phyloP scores from a whole-genome alignment of 1,140 invertebrate genomes.

The Drosophila burlai region DNA sequence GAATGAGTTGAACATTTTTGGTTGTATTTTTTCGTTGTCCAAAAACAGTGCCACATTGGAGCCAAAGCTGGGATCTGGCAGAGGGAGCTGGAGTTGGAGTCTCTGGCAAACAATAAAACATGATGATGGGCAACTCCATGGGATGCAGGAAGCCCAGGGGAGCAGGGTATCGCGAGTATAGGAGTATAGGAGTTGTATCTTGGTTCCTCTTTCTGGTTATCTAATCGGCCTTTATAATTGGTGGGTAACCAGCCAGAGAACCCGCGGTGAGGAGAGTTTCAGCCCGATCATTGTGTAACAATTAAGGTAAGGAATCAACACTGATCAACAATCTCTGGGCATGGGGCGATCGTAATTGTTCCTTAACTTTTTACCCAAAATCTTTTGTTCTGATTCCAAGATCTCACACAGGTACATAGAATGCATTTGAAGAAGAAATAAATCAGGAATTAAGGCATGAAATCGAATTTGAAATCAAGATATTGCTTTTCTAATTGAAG shows the following conservation, averaged over 20 bases:
- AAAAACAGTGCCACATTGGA: slow-evolving; percentile 63
- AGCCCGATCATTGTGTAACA: slow-evolving; percentile 80
- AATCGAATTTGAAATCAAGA: slow-evolving; percentile 38
- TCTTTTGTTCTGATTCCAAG: slow-evolving; percentile 27
- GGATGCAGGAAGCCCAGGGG: slow-evolving; percentile 10
- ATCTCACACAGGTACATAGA: not conserved
- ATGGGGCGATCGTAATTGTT: slow-evolving; percentile 39
- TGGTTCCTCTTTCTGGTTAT: slow-evolving; percentile 57
- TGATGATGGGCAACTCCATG: slow-evolving; percentile 59
- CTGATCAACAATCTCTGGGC: slow-evolving; percentile 49
- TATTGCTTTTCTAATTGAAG: slow-evolving; percentile 27
- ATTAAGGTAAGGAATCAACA: slow-evolving; percentile 75
- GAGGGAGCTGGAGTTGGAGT: not conserved
- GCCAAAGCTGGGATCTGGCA: slow-evolving; percentile 5
- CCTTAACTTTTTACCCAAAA: slow-evolving; percentile 20
- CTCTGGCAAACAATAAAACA: slow-evolving; percentile 62
- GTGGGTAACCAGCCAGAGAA: slow-evolving; percentile 51
- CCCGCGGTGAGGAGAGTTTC: slow-evolving; percentile 49
- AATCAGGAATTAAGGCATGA: slow-evolving; percentile 25
- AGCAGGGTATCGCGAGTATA: not conserved
- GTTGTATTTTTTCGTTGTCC: slow-evolving; percentile 43
- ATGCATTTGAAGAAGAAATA: slow-evolving; percentile 29
- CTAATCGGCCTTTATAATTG: slow-evolving; percentile 82
- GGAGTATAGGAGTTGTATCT: not conserved
- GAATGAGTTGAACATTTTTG: slow-evolving; percentile 78